Percentiles rank a stretch among this genome's conserved stretches.
Conservation (phyloP, 2,113 vertebrate genomes). For the Scortum barcoo region DNA sequence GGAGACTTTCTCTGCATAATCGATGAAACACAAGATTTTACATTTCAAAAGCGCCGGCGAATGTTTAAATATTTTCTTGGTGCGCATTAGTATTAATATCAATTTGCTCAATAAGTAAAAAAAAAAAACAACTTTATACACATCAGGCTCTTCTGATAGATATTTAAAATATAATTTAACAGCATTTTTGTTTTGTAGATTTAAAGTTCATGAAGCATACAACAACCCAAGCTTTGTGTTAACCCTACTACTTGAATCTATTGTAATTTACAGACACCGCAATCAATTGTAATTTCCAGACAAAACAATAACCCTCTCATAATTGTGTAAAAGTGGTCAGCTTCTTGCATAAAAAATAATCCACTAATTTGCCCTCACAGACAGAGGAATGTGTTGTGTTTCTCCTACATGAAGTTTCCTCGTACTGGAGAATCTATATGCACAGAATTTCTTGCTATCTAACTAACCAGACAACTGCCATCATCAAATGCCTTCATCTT, state of each 20-base stretch:
- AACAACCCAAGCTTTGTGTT: not conserved
- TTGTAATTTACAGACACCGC: not conserved
- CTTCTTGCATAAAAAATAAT: conserved; percentile 2
- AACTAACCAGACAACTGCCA: conserved; percentile 40
- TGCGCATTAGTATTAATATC: not conserved
- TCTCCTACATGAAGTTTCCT: not conserved
- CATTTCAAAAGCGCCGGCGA: not conserved
- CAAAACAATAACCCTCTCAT: conserved; percentile 8
- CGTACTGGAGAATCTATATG: conserved; percentile 30
- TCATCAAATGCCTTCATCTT: conserved; percentile 35
- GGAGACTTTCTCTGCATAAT: not conserved
- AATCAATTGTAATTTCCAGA: conserved; percentile 9
- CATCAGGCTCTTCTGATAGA: not conserved
- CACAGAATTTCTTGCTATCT: conserved; percentile 1
- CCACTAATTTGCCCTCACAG: conserved; percentile 7
- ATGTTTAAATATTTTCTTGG: not conserved
- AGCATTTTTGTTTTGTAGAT: not conserved
- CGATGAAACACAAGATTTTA: not conserved
- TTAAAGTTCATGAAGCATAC: not conserved
- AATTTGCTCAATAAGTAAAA: not conserved
- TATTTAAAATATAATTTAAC: not conserved
- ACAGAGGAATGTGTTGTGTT: not conserved
- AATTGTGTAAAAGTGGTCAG: not conserved
- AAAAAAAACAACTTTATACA: not conserved
- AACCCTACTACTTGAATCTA: not conserved